Conservation (phyloP, 2,888 invertebrate species). For the Melieria picta region DNA sequence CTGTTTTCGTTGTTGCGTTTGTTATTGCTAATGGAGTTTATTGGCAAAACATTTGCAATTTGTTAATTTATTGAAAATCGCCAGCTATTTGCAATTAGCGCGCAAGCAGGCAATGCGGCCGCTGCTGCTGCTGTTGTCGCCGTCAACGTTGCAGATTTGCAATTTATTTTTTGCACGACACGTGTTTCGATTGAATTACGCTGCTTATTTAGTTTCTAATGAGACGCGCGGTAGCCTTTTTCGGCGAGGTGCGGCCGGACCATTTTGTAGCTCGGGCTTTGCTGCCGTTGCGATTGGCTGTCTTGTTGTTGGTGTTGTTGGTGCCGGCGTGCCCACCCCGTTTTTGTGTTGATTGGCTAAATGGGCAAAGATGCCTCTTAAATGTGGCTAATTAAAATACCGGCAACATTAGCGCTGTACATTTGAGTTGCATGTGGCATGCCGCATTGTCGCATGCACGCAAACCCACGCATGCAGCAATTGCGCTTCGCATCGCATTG, state of each 20-base stretch:
- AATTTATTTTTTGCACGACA: not conserved
- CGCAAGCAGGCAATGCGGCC: not conserved
- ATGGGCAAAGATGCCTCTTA: not conserved
- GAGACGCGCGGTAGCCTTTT: not conserved
- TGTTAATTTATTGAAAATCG: constrained; percentile 13
- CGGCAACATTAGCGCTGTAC: not conserved
- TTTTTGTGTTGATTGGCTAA: no score
- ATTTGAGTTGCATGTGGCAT: constrained; percentile 21
- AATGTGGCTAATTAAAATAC: constrained; percentile 25
- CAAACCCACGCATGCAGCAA: constrained; percentile 22
- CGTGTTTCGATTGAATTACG: not conserved
- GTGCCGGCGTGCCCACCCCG: not conserved
- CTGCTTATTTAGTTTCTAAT: not conserved
- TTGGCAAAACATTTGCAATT: not conserved
- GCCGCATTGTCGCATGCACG: not conserved
- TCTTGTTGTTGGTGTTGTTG: not conserved
- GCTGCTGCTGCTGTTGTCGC: not conserved
- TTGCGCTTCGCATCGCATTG: constrained; percentile 1
- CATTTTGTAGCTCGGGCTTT: constrained; percentile 2
- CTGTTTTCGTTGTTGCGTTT: not conserved
- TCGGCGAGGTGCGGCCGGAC: constrained; percentile 1
- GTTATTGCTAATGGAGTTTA: constrained; percentile 19
- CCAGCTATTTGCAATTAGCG: not conserved
- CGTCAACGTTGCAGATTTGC: not conserved
- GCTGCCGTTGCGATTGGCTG: not conserved